Evolutionary conservation across 2,797 vertebrate species (phyloP).

Genomic region (Alectoris magna): DNA sequence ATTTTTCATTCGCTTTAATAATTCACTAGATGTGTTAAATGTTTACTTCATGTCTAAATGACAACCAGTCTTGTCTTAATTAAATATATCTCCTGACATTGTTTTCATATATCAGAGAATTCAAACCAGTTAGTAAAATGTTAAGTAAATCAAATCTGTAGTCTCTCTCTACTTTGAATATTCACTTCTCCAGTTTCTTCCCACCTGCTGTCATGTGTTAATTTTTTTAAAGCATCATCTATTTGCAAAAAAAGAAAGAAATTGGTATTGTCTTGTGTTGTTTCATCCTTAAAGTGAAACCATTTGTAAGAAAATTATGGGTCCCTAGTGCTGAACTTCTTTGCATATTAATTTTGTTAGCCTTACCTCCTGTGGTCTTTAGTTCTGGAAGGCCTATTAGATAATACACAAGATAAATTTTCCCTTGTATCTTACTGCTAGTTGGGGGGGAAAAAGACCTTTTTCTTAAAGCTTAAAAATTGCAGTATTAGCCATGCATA

Average conservation of each 20-base stretch:
- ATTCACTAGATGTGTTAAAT: conserved; percentile 65
- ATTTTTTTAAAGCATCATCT: conserved; percentile 91
- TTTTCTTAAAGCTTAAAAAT: conserved; percentile 77
- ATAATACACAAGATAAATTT: conserved; percentile 87
- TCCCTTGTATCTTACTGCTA: conserved; percentile 80
- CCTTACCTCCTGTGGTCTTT: conserved; percentile 94
- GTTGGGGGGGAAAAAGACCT: conserved; percentile 53
- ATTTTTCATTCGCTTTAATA: conserved; percentile 68
- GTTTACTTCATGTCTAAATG: conserved; percentile 68
- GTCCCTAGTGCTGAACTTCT: conserved; percentile 93
- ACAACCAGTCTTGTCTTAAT: conserved; percentile 77
- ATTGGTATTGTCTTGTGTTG: conserved; percentile 90
- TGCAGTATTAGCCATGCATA: conserved; percentile 49
- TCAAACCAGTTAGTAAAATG: conserved; percentile 88
- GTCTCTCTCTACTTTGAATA: conserved; percentile 84
- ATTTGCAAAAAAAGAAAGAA: conserved; percentile 85
- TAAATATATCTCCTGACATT: conserved; percentile 82
- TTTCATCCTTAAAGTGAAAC: conserved; percentile 96
- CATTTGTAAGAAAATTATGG: conserved; percentile 97
- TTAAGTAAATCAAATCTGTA: conserved; percentile 87
- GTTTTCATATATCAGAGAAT: conserved; percentile 83
- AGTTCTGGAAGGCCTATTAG: conserved; percentile 92
- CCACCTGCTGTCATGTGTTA: conserved; percentile 96
- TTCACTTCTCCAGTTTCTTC: conserved; percentile 85
- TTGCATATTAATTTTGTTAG: conserved; percentile 99